Percentiles rank a stretch among this genome's conserved stretches.
Evolutionary conservation across 1,140 invertebrate species (phyloP).

Genomic region (Lepidurus packardi): DNA sequence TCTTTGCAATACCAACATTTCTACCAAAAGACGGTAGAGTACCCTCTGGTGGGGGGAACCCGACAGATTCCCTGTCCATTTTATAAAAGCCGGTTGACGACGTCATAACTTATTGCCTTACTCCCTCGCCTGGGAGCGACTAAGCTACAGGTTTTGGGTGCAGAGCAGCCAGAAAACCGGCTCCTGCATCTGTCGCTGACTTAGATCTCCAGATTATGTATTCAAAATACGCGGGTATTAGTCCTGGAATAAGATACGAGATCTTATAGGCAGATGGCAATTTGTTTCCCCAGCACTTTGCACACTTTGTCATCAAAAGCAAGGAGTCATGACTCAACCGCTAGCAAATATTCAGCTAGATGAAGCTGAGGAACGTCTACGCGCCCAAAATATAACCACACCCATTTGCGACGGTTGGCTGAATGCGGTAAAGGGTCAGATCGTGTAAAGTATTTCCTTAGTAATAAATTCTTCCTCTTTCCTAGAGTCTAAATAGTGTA

Average conservation of each 20-base stretch:
- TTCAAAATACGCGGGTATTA: not conserved
- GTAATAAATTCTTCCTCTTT: not conserved
- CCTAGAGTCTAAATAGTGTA: not conserved
- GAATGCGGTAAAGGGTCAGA: not conserved
- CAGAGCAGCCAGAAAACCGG: not conserved
- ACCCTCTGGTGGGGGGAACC: too few species aligned
- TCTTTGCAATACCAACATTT: too few species aligned
- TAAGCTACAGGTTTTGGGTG: not conserved
- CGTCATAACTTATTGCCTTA: not conserved
- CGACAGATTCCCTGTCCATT: too few species aligned
- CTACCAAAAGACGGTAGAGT: too few species aligned
- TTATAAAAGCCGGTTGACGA: not conserved
- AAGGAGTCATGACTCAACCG: not conserved
- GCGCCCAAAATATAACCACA: not conserved
- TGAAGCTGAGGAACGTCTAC: not conserved
- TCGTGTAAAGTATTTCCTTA: not conserved
- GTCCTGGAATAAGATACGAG: not conserved
- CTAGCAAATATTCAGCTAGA: not conserved
- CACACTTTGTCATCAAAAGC: not conserved
- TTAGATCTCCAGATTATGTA: not conserved
- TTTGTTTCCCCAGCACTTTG: not conserved
- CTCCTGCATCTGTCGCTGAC: not conserved
- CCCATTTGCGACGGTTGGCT: not conserved
- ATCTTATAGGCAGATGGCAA: not conserved
- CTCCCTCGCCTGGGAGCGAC: not conserved